Percentiles rank a stretch among this genome's conserved stretches.
These are phyloP conservation scores for Thelaira solivaga DNA, from an alignment of 2,888 invertebrate species.

Conservation along the genomic window DNA sequence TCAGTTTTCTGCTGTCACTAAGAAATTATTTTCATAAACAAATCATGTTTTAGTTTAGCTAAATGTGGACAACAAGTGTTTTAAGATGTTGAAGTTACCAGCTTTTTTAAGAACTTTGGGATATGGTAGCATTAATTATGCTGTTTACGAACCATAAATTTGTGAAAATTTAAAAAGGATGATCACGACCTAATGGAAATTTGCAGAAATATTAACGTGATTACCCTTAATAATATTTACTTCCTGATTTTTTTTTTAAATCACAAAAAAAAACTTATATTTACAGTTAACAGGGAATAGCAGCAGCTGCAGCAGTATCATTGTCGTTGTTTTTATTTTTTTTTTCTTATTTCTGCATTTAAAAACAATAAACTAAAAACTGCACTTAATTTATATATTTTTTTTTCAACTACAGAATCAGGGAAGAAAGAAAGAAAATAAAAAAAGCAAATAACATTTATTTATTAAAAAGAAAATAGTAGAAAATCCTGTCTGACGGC, in stretches of 20 bases:
- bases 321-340: not conserved
- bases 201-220: no score
- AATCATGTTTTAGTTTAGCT: no score
- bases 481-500: conserved; percentile 59
- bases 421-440: conserved; percentile 4
- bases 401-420: conserved; percentile 12
- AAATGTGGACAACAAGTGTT: no score
- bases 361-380: conserved; percentile 24
- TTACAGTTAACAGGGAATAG: conserved; percentile 9
- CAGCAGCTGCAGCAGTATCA: not conserved
- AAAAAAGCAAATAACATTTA: no score
- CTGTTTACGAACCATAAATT: no score
- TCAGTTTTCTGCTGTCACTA: no score
- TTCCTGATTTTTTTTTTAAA: not conserved
- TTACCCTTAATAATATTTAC: conserved; percentile 15
- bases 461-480: conserved; percentile 22
- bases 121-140: no score
- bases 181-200: no score
- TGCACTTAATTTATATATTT: conserved; percentile 31
- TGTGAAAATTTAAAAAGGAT: no score
- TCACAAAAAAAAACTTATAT: not conserved
- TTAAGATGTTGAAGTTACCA: no score
- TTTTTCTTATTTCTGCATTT: not conserved
- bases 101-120: no score
- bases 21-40: no score